Evolutionary conservation across 2,797 vertebrate species (phyloP).

Genomic region (Nannoperca obscura): DNA sequence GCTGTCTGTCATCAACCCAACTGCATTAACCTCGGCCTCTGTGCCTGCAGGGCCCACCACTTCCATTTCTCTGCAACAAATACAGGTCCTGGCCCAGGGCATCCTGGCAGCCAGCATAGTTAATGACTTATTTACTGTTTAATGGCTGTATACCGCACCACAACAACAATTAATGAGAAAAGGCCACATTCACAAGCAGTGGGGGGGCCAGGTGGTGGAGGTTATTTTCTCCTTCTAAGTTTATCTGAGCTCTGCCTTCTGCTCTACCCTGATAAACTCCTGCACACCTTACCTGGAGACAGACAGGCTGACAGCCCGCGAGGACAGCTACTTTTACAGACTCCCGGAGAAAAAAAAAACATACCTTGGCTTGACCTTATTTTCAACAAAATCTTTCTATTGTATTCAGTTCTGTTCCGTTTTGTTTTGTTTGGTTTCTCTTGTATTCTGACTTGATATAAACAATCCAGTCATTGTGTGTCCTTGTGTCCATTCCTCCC

Average conservation of each 20-base stretch:
- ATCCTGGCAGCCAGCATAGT: conserved; percentile 79
- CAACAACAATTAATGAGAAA: conserved; percentile 86
- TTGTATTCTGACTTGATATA: conserved; percentile 28
- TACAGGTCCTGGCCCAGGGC: conserved; percentile 82
- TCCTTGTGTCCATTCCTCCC: conserved; percentile 29
- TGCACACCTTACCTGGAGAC: conserved; percentile 72
- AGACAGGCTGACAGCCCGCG: conserved; percentile 71
- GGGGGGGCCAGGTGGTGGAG: conserved; percentile 77
- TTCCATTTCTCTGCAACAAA: conserved; percentile 85
- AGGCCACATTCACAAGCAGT: conserved; percentile 75
- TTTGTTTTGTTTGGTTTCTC: neutral
- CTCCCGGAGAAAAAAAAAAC: conserved; percentile 51
- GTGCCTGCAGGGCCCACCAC: conserved; percentile 79
- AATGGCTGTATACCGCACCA: conserved; percentile 82
- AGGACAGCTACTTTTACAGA: conserved; percentile 73
- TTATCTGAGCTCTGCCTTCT: conserved; percentile 83
- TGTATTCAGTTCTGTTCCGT: conserved; percentile 16
- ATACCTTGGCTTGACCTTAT: conserved; percentile 64
- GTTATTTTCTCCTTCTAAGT: conserved; percentile 82
- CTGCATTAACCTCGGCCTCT: conserved; percentile 85
- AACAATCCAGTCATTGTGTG: conserved; percentile 21
- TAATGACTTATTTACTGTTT: conserved; percentile 88
- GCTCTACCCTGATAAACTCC: conserved; percentile 80
- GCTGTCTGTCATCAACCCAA: conserved; percentile 80
- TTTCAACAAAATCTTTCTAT: conserved; percentile 38